phyloP scores from a whole-genome alignment of 2,888 invertebrate genomes.

The Heliconius charithonia region DNA sequence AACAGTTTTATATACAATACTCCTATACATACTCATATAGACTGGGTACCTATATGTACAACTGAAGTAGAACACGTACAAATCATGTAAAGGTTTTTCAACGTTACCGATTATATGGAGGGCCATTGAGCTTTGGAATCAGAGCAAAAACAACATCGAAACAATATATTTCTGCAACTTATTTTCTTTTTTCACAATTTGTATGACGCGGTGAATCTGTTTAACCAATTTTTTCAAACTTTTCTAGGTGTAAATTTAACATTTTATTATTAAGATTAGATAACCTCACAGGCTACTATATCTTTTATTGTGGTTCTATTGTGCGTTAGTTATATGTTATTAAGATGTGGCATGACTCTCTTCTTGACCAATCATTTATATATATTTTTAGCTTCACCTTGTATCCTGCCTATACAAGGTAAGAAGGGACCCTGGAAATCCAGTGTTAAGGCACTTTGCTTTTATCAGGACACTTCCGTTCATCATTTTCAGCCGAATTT shows the following conservation, averaged over 20 bases:
- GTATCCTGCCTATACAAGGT: too few species aligned
- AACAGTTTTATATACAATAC: too few species aligned
- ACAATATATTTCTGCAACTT: background rate
- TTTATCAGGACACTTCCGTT: too few species aligned
- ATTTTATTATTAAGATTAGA: background rate
- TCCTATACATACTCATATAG: background rate
- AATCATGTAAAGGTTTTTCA: conserved; percentile 15
- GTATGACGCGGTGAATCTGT: background rate
- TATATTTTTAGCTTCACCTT: too few species aligned
- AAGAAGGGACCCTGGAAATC: too few species aligned
- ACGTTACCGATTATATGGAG: background rate
- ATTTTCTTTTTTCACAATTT: conserved; percentile 2
- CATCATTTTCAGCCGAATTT: too few species aligned
- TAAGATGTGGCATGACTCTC: too few species aligned
- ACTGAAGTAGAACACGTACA: conserved; percentile 1
- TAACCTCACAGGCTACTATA: background rate
- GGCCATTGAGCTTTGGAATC: background rate
- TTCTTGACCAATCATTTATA: too few species aligned
- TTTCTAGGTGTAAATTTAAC: background rate
- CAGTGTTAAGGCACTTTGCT: too few species aligned
- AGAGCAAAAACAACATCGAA: background rate
- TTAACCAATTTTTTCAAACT: background rate
- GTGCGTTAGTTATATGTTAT: too few species aligned
- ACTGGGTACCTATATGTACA: background rate
- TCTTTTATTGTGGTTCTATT: too few species aligned